A percentile compares a stretch with the other conserved stretches of the same genome.
Evolutionary conservation across 2,797 vertebrate genomes (phyloP).

Genomic region (Microchirus variegatus): DNA sequence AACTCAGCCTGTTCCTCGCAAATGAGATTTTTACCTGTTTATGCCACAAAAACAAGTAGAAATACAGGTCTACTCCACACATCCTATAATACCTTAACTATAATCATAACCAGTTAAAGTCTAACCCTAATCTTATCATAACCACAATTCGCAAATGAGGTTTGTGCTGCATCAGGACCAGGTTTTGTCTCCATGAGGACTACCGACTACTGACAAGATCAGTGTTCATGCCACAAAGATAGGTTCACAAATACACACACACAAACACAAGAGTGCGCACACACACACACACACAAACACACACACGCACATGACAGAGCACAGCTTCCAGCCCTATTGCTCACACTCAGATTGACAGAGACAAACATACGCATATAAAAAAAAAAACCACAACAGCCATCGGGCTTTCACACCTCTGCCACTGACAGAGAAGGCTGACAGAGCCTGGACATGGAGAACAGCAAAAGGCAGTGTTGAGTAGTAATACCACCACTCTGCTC

Average conservation of each 20-base stretch:
- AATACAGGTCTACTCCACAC: not conserved
- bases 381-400: conserved; percentile 35
- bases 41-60: no score
- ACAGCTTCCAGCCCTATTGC: not conserved
- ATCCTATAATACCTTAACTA: no score
- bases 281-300: conserved; percentile 1
- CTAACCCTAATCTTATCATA: no score
- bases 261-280: conserved; percentile 15
- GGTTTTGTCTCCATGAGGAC: no score
- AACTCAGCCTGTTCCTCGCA: not conserved
- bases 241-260: no score
- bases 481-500: conserved; percentile 49
- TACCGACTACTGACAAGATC: no score
- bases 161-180: no score
- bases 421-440: conserved; percentile 36
- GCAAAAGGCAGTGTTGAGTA: conserved; percentile 40
- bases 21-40: no score
- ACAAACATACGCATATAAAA: conserved; percentile 9
- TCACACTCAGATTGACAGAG: conserved; percentile 20
- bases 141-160: no score
- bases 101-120: no score
- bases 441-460: conserved; percentile 51
- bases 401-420: conserved; percentile 35
- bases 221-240: no score
- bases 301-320: not conserved